Conservation (phyloP, 2,113 vertebrate species). For the Thoracochromis brauschi region DNA sequence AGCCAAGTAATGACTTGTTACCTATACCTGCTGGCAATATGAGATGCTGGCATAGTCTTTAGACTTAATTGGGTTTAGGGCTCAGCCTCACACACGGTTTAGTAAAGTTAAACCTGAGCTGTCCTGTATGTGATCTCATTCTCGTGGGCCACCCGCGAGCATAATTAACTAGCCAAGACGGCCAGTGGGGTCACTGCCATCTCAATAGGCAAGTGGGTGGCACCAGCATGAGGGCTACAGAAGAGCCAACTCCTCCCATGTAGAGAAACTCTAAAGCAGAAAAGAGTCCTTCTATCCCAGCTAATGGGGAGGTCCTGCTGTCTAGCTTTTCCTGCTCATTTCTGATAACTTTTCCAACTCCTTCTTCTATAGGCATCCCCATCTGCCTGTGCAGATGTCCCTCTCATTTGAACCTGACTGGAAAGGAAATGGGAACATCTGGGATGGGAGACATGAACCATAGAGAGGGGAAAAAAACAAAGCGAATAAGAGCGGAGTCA, state of each 20-base stretch:
- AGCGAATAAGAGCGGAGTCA: background rate
- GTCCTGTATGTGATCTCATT: conserved; percentile 3
- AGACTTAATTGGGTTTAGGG: conserved; percentile 1
- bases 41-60: background rate
- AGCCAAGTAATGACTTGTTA: background rate
- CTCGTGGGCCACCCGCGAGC: conserved; percentile 2
- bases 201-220: background rate
- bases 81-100: conserved; percentile 25
- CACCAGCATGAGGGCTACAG: background rate
- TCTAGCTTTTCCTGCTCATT: conserved; percentile 39
- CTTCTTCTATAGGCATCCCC: conserved; percentile 41
- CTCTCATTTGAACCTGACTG: conserved; percentile 58
- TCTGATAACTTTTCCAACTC: conserved; percentile 53
- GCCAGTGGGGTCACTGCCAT: background rate
- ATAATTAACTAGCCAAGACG: background rate
- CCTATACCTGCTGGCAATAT: background rate
- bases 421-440: conserved; percentile 63
- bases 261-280: background rate
- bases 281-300: background rate
- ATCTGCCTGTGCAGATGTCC: conserved; percentile 51
- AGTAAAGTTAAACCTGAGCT: conserved; percentile 19
- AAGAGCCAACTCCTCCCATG: background rate
- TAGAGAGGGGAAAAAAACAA: conserved; percentile 6
- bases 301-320: conserved; percentile 28
- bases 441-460: conserved; percentile 46